Conservation (phyloP, 2,113 vertebrate genomes). For the Indicator maculatus region DNA sequence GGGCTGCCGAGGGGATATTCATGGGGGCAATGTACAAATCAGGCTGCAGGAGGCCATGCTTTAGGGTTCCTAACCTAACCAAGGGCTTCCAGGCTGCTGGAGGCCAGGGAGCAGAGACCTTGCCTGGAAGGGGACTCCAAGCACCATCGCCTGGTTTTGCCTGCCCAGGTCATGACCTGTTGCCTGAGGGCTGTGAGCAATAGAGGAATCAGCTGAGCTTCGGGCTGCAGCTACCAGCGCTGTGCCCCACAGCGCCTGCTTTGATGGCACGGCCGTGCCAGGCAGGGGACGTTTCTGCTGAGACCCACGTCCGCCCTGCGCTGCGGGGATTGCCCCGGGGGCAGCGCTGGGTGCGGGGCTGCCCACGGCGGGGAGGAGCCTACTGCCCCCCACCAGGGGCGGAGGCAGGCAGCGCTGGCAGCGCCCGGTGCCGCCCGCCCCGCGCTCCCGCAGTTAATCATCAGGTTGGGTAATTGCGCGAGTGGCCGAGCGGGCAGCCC, state of each 20-base stretch:
- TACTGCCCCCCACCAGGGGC: fast-evolving
- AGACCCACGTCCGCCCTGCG: not conserved
- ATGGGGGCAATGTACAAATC: fast-evolving
- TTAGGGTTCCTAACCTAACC: not conserved
- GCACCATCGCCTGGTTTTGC: not conserved
- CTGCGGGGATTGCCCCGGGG: not conserved
- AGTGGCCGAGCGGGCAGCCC: not conserved
- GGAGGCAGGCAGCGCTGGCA: not conserved
- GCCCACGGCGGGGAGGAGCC: not conserved
- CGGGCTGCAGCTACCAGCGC: not conserved
- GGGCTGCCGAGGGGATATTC: not conserved
- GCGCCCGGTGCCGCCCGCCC: fast-evolving
- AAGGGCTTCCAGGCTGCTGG: not conserved
- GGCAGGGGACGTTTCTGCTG: not conserved
- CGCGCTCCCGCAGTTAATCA: constrained; percentile 34
- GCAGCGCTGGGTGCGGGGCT: not conserved
- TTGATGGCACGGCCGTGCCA: fast-evolving
- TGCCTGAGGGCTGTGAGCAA: not conserved
- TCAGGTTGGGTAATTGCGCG: constrained; percentile 50
- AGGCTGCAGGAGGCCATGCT: not conserved
- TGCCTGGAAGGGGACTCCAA: not conserved
- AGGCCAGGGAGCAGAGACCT: not conserved
- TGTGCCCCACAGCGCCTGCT: not conserved
- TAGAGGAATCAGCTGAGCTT: not conserved
- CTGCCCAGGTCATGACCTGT: fast-evolving